These are phyloP conservation scores for Hydropsyche betteni DNA, from an alignment of 2,888 invertebrate genomes.

Conservation along the genomic window DNA sequence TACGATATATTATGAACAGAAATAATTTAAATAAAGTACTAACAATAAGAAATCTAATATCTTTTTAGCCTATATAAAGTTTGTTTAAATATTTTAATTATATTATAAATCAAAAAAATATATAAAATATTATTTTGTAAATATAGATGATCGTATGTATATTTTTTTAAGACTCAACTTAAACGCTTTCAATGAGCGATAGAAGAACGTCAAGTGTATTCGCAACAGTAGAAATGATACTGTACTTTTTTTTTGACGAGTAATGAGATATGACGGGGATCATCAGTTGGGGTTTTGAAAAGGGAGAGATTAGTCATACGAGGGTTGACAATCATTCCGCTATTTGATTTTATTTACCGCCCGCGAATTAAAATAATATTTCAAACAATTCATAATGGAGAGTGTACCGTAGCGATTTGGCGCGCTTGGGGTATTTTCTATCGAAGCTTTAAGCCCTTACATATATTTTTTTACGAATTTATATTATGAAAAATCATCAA, in stretches of 20 bases:
- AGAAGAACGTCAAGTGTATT: too few species aligned
- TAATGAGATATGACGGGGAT: conserved; percentile 13
- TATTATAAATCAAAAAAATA: too few species aligned
- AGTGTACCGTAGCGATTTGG: conserved; percentile 42
- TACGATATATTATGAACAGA: too few species aligned
- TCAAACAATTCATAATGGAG: conserved; percentile 51
- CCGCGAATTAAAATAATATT: conserved; percentile 52
- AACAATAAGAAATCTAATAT: too few species aligned
- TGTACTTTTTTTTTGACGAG: neutral
- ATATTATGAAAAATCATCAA: too few species aligned
- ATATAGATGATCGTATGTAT: too few species aligned
- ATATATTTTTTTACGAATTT: too few species aligned
- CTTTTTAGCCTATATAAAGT: too few species aligned
- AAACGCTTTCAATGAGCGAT: neutral
- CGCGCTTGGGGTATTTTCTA: conserved; percentile 34
- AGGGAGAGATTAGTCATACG: conserved; percentile 11
- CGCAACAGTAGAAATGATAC: neutral
- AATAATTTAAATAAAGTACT: too few species aligned
- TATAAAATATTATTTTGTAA: too few species aligned
- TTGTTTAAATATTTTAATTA: too few species aligned
- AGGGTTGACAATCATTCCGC: conserved; percentile 34
- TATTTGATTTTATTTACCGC: conserved; percentile 51
- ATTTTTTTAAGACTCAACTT: neutral
- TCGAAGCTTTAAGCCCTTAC: too few species aligned
- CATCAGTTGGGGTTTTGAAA: neutral